These are phyloP conservation scores for Matsumyia berberina DNA, from an alignment of 2,888 invertebrate species.

Conservation along the genomic window DNA sequence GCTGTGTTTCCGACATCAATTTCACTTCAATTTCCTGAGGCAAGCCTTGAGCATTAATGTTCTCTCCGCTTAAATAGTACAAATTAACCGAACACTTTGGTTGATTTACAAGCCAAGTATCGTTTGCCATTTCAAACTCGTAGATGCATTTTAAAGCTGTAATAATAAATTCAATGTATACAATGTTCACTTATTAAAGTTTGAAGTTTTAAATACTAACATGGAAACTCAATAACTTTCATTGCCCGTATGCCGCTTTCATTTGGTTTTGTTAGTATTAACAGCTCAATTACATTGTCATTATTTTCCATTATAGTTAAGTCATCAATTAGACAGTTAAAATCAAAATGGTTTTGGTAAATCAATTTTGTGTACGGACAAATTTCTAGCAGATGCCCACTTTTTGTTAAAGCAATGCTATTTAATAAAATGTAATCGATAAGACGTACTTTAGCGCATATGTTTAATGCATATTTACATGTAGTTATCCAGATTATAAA, in stretches of 20 bases:
- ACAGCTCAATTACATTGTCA: constrained; percentile 81
- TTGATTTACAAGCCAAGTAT: constrained; percentile 83
- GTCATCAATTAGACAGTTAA: constrained; percentile 80
- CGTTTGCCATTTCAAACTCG: constrained; percentile 80
- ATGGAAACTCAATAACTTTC: constrained; percentile 83
- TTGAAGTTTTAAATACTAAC: constrained; percentile 77
- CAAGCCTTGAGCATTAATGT: constrained; percentile 75
- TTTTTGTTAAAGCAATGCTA: constrained; percentile 81
- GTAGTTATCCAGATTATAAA: constrained; percentile 81
- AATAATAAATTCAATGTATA: constrained; percentile 1
- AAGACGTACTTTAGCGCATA: not conserved
- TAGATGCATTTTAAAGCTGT: constrained; percentile 81
- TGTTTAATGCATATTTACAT: constrained; percentile 78
- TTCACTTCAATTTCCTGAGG: constrained; percentile 83
- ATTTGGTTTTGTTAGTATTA: constrained; percentile 80
- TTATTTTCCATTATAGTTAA: constrained; percentile 82
- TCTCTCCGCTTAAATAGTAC: constrained; percentile 81
- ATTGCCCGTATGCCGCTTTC: constrained; percentile 78
- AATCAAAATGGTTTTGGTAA: constrained; percentile 61
- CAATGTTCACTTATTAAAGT: not conserved
- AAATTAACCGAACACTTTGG: constrained; percentile 83
- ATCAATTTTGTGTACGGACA: constrained; percentile 81
- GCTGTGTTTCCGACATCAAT: constrained; percentile 83
- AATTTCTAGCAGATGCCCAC: constrained; percentile 82
- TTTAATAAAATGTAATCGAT: not conserved